These are phyloP conservation scores for Glandiceps talaboti DNA, from an alignment of 53 echinoderm and acorn worm species.

Conservation along the genomic window DNA sequence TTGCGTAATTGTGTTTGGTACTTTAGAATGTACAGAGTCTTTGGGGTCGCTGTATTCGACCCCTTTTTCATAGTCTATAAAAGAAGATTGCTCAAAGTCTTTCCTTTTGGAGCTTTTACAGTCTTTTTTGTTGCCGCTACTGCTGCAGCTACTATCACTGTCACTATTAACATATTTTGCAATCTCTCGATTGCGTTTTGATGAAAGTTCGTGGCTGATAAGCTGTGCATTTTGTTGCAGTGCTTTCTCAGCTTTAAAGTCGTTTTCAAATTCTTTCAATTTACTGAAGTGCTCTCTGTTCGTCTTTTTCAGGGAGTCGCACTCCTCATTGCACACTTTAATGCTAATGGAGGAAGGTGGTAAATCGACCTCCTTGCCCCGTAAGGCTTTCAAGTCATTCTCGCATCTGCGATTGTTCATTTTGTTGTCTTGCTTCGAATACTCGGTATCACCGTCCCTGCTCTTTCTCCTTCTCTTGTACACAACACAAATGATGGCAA, in stretches of 20 bases:
- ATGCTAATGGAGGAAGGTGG: slow-evolving; percentile 90
- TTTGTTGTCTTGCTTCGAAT: slow-evolving; percentile 39
- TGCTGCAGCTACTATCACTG: not conserved
- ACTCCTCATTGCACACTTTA: slow-evolving; percentile 98
- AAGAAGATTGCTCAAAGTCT: not conserved
- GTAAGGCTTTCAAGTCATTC: not conserved
- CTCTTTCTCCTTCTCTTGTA: slow-evolving; percentile 33
- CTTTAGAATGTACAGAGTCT: not conserved
- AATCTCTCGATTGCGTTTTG: not conserved
- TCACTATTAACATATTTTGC: not conserved
- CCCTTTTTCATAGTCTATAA: no score
- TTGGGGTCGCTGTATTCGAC: not conserved
- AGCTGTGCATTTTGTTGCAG: slow-evolving; percentile 6
- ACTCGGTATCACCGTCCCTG: slow-evolving; percentile 35
- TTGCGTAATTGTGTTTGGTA: not conserved
- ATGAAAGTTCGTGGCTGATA: not conserved
- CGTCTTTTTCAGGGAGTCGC: slow-evolving; percentile 32
- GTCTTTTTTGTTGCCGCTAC: no score
- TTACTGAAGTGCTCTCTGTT: slow-evolving; percentile 1
- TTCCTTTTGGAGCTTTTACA: not conserved
- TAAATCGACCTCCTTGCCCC: slow-evolving; percentile 47
- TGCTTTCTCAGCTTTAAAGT: slow-evolving; percentile 4
- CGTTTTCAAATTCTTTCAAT: slow-evolving; percentile 5
- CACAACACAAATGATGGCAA: slow-evolving; percentile 55
- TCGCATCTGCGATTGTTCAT: not conserved